Conservation (phyloP, 2,113 vertebrate genomes). For the Actinemys pallida region DNA sequence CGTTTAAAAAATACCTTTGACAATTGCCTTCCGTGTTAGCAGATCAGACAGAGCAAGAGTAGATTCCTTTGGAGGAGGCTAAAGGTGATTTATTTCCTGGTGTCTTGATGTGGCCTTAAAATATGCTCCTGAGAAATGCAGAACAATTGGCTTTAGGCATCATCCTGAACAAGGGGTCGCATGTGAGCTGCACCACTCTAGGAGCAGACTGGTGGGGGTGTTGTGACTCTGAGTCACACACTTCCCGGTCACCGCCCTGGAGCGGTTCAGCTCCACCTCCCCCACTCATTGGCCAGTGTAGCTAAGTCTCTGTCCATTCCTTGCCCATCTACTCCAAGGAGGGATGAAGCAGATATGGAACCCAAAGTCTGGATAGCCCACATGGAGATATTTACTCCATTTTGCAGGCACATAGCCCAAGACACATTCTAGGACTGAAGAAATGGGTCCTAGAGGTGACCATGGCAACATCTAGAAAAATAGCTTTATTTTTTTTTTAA, state of each 20-base stretch:
- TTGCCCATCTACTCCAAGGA: neutral
- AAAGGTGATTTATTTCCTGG: neutral
- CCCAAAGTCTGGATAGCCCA: neutral
- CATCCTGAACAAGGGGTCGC: neutral
- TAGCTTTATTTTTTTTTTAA: neutral
- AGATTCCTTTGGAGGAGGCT: slow-evolving; percentile 6
- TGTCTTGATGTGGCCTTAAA: neutral
- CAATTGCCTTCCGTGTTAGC: slow-evolving; percentile 31
- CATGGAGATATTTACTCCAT: neutral
- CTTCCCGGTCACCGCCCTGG: neutral
- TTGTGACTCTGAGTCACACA: neutral
- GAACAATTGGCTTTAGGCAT: neutral
- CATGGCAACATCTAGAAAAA: neutral
- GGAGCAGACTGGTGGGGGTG: neutral
- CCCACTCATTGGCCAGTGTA: neutral
- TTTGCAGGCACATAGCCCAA: neutral
- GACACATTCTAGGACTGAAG: neutral
- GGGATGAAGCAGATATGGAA: neutral
- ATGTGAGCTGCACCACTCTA: rapidly evolving
- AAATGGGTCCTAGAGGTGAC: neutral
- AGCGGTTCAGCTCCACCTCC: neutral
- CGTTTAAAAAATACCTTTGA: slow-evolving; percentile 33
- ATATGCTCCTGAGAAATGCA: neutral
- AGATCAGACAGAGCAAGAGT: slow-evolving; percentile 27
- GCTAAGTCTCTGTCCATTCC: neutral